Percentiles rank a stretch among this genome's conserved stretches.
Conservation (phyloP, 2,888 invertebrate species). For the Chrysolina americana region DNA sequence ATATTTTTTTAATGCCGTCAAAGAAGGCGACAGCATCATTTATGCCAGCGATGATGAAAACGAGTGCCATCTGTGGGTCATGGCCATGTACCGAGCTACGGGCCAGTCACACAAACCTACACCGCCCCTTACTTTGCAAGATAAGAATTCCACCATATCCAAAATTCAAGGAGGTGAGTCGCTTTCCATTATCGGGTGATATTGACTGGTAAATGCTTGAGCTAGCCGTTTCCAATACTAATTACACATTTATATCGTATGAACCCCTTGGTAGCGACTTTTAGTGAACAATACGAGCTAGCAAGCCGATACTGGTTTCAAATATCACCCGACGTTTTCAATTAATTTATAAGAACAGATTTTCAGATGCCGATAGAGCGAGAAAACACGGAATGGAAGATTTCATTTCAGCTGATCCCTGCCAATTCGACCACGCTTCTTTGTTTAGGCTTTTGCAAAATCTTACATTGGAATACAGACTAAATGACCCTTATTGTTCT, state of each 20-base stretch:
- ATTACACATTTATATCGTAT: too few relatives aligned
- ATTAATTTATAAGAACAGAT: slow-evolving; percentile 44
- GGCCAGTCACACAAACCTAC: slow-evolving; percentile 99
- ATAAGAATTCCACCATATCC: slow-evolving; percentile 88
- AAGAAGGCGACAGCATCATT: slow-evolving; percentile 97
- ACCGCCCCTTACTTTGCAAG: slow-evolving; percentile 84
- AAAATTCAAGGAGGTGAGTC: slow-evolving; percentile 90
- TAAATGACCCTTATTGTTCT: slow-evolving; percentile 98
- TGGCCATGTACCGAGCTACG: slow-evolving; percentile 99
- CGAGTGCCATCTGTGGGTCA: slow-evolving; percentile 98
- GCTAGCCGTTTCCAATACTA: background rate
- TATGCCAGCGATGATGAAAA: slow-evolving; percentile 98
- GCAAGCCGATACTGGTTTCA: slow-evolving; percentile 19
- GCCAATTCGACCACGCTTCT: slow-evolving; percentile 95
- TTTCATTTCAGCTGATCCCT: slow-evolving; percentile 99
- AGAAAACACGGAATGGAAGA: slow-evolving; percentile 99
- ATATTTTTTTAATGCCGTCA: slow-evolving; percentile 98
- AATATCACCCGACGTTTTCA: slow-evolving; percentile 20
- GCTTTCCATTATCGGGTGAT: background rate
- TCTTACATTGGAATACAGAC: slow-evolving; percentile 92
- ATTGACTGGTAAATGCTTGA: slow-evolving; percentile 1
- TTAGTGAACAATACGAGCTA: background rate
- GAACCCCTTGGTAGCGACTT: background rate
- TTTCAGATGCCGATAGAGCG: slow-evolving; percentile 92
- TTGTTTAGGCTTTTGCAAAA: slow-evolving; percentile 94